Base-by-base conservation (phyloP, 1,140 invertebrate species). In the Saccostrea glomerata region DNA sequence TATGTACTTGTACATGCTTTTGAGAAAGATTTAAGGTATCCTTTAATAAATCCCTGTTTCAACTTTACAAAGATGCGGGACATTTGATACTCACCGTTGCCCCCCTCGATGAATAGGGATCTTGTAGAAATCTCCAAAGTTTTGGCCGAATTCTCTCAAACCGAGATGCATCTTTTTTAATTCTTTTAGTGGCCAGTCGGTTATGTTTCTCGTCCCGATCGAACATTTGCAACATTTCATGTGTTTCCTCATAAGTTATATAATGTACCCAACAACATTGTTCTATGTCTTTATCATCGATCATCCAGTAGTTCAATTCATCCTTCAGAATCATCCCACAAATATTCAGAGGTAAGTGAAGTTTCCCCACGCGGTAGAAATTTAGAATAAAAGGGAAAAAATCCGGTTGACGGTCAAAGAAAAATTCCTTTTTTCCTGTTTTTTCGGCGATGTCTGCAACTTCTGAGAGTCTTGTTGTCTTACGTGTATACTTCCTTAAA, bases 361-460 rank as follows among this genome's bases (percentile, higher is more conserved):
- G 96, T 95, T 99, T 99, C 9, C 98, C 98, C 17, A 98, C 99
- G 23, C 99, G 96, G 94, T 99, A 99, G 94, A 99, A 99, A 94
- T 99, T 99, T 87, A 99, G 96, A 93, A 99, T 99, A 94, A 99
- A 98, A 82, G 98, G 97, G 95, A 99, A 99, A 92, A 99, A 98
- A 94, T 99, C 98, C 40, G 99, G 99, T 95, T 99, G 98, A 92
- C 99, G 96, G 95, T 99, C 99, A 95, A 99, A 99, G 96, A 99
- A 99, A 95, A 99, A 99, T 95, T 99, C 98, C 9, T 36, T 84
- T 63, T 88, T 85, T 4, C 87, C 90, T 17, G 85, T 85, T 23
- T 56, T 9, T 58, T 84, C 85, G 1, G 89, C 88, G 17, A 58
- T 82, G 3, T 89, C 87, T 12, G 90, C 90, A 6, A 90, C 36